Conservation (phyloP, 2,888 invertebrate genomes). For the Coenonympha glycerion region DNA sequence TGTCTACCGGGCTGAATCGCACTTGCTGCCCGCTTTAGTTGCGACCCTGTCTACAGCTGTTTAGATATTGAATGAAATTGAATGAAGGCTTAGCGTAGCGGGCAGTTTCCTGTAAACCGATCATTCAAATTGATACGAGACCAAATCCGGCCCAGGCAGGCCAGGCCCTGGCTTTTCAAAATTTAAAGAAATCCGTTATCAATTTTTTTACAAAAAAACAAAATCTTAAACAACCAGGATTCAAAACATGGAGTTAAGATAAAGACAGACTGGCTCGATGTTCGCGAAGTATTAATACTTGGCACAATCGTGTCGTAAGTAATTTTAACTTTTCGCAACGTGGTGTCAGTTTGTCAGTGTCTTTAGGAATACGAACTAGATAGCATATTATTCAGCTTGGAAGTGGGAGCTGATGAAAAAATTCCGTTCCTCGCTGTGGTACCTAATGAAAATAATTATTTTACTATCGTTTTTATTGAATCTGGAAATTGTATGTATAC, state of each 20-base stretch:
- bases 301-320: too few species aligned
- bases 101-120: too few species aligned
- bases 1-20: too few species aligned
- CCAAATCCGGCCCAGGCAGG: constrained; percentile 46
- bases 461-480: constrained; percentile 63
- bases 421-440: constrained; percentile 43
- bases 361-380: not conserved
- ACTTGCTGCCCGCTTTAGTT: too few species aligned
- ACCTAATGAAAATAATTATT: constrained; percentile 50
- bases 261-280: not conserved
- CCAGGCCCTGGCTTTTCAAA: constrained; percentile 40
- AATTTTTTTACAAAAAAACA: not conserved
- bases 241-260: not conserved
- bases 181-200: constrained; percentile 16
- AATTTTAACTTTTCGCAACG: too few species aligned
- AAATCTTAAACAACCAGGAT: not conserved
- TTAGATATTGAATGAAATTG: too few species aligned
- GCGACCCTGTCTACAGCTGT: too few species aligned
- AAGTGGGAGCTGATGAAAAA: too few species aligned
- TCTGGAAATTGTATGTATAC: constrained; percentile 60
- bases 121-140: too few species aligned
- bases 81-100: too few species aligned
- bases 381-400: not conserved
- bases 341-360: too few species aligned
- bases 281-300: too few species aligned